Conservation (phyloP, 2,797 vertebrate genomes). For the Xerus rutilus region DNA sequence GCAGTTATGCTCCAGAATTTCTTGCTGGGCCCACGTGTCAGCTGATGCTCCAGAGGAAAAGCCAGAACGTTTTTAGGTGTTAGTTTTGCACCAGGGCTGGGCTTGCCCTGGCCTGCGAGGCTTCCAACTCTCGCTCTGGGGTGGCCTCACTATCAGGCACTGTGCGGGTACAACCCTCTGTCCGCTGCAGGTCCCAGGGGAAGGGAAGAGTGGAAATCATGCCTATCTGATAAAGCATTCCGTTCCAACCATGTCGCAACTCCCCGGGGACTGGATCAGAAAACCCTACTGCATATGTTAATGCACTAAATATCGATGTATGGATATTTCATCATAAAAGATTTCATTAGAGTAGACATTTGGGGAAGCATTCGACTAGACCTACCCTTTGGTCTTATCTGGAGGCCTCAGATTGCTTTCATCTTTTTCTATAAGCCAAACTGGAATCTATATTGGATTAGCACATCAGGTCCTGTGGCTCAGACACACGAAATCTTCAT, state of each 20-base stretch:
- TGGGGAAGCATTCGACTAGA: background rate
- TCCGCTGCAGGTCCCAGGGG: background rate
- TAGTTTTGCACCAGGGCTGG: background rate
- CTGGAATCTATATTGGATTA: background rate
- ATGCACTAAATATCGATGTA: rapidly evolving
- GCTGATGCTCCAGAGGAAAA: background rate
- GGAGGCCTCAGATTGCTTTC: background rate
- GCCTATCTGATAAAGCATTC: background rate
- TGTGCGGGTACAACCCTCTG: background rate
- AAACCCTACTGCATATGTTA: background rate
- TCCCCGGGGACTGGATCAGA: background rate
- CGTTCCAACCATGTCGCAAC: too few relatives aligned
- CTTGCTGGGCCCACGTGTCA: background rate
- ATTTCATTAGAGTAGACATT: background rate
- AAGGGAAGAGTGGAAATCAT: background rate
- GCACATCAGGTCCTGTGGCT: background rate
- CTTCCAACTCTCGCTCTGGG: background rate
- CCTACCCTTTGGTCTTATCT: background rate
- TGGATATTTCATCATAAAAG: background rate
- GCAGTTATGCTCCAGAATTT: background rate
- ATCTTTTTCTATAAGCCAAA: background rate
- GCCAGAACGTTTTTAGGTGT: background rate
- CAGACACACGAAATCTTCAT: too few relatives aligned
- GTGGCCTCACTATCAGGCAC: background rate
- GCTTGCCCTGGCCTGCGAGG: background rate